Evolutionary conservation across 2,113 vertebrate genomes (phyloP).

Genomic region (Physeter macrocephalus): DNA sequence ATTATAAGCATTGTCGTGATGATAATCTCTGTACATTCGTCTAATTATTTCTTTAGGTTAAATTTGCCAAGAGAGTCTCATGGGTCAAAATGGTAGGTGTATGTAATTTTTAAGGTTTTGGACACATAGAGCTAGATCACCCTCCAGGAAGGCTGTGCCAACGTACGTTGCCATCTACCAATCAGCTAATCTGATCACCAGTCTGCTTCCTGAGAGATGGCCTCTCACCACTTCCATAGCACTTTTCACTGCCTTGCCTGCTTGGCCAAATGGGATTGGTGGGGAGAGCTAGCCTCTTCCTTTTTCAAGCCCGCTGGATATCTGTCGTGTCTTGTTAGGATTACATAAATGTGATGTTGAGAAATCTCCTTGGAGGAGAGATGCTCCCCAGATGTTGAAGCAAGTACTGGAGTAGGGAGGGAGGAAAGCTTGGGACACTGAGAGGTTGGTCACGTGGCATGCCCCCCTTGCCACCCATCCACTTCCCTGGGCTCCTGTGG

Average conservation of each 20-base stretch:
- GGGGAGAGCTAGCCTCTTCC: not conserved
- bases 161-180: accelerated
- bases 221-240: accelerated
- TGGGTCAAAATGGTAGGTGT: not conserved
- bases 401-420: not conserved
- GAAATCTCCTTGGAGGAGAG: conserved; percentile 11
- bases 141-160: not conserved
- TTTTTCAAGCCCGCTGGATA: not conserved
- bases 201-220: not conserved
- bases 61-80: not conserved
- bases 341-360: conserved; percentile 11
- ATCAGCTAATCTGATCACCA: accelerated
- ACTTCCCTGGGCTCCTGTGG: not conserved
- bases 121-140: accelerated
- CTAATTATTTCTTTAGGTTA: not conserved
- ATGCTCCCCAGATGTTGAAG: conserved; percentile 33
- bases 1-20: not conserved
- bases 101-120: not conserved
- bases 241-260: not conserved
- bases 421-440: accelerated
- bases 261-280: not conserved
- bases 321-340: not conserved
- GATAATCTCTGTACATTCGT: not conserved
- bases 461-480: accelerated
- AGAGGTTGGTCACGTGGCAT: not conserved